phyloP scores from a whole-genome alignment of 1,140 invertebrate genomes.

The Melipona quadrifasciata region DNA sequence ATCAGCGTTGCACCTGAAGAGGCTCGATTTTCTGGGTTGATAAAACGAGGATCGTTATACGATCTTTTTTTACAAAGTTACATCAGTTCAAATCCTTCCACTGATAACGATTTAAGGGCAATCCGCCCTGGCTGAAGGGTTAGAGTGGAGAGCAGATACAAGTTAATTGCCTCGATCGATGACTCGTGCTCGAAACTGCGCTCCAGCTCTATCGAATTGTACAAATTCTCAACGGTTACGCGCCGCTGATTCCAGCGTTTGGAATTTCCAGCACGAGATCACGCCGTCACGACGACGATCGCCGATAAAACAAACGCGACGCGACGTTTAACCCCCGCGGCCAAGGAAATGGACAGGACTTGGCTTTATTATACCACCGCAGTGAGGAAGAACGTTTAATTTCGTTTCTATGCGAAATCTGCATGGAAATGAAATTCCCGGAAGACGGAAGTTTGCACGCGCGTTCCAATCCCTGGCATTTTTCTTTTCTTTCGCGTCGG shows the following conservation, averaged over 20 bases:
- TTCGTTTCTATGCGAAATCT: slow-evolving; percentile 1
- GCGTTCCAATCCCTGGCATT: neutral
- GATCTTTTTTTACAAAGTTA: too few species aligned
- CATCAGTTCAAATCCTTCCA: too few species aligned
- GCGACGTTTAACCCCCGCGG: neutral
- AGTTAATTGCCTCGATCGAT: neutral
- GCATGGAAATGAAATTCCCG: slow-evolving; percentile 47
- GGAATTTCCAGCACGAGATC: neutral
- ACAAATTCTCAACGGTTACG: neutral
- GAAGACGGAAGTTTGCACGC: slow-evolving; percentile 20
- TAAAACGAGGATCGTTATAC: too few species aligned
- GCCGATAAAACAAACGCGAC: neutral
- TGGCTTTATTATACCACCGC: neutral
- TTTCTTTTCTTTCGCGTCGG: neutral
- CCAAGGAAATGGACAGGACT: neutral
- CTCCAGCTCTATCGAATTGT: neutral
- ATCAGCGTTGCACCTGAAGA: too few species aligned
- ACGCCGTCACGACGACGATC: neutral
- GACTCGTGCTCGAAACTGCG: neutral
- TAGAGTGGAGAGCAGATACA: neutral
- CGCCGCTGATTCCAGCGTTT: neutral
- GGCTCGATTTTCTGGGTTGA: too few species aligned
- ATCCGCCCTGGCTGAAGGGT: too few species aligned
- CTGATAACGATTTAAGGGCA: neutral
- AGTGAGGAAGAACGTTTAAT: slow-evolving; percentile 27